Evolutionary conservation across 2,888 invertebrate genomes (phyloP).

Genomic region (Apantesis nais): DNA sequence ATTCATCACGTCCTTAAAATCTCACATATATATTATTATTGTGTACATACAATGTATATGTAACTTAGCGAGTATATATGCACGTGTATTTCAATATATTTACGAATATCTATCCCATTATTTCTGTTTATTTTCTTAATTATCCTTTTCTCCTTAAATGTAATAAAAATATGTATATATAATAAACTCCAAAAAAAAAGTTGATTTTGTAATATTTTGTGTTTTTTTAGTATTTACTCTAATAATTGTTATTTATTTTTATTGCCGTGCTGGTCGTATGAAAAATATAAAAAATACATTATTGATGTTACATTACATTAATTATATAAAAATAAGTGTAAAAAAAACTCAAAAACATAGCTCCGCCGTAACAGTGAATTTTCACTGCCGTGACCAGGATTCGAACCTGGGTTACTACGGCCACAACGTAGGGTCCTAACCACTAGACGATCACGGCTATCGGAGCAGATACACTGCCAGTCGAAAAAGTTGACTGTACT

Average conservation of each 20-base stretch:
- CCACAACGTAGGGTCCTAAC: constrained; percentile 91
- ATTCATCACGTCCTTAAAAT: no score
- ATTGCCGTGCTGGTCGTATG: not conserved
- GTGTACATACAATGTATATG: no score
- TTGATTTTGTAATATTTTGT: not conserved
- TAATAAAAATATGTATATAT: no score
- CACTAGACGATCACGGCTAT: constrained; percentile 90
- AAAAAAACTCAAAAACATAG: constrained; percentile 14
- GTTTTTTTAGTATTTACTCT: not conserved
- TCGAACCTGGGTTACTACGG: constrained; percentile 92
- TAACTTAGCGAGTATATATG: no score
- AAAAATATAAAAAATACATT: constrained; percentile 13
- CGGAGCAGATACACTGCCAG: constrained; percentile 56
- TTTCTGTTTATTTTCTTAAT: no score
- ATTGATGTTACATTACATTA: not conserved
- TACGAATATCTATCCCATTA: no score
- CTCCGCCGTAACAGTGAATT: constrained; percentile 75
- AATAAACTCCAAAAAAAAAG: no score
- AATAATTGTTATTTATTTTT: not conserved
- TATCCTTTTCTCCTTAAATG: no score
- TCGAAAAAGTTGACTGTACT: not conserved
- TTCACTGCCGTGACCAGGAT: constrained; percentile 88
- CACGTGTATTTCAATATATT: no score
- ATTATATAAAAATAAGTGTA: not conserved
- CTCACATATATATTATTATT: no score